These are phyloP conservation scores for Xiphophorus maculatus DNA, from an alignment of 2,113 vertebrate species.

Conservation along the genomic window DNA sequence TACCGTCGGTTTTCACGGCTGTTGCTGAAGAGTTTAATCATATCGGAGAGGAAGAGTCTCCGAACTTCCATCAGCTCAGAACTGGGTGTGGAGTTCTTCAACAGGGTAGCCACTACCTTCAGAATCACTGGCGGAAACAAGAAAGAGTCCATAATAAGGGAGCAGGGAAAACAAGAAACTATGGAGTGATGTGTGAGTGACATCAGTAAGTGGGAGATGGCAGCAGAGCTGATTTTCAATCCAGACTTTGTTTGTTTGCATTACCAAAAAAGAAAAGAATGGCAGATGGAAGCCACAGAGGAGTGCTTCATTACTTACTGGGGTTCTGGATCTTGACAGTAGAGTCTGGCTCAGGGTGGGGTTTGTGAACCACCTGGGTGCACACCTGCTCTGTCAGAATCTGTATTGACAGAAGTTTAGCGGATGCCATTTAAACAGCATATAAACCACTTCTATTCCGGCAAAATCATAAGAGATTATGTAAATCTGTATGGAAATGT, in stretches of 20 bases:
- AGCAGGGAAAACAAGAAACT: background rate
- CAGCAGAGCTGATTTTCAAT: constrained; percentile 13
- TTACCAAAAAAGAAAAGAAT: constrained; percentile 27
- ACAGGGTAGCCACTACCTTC: constrained; percentile 95
- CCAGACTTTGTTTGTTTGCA: constrained; percentile 30
- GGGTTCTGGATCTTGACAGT: constrained; percentile 99
- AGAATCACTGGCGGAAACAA: constrained; percentile 90
- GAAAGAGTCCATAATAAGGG: background rate
- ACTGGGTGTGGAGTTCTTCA: constrained; percentile 97
- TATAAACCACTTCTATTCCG: background rate
- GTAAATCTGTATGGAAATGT: background rate
- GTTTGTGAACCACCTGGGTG: constrained; percentile 98
- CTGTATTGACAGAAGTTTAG: constrained; percentile 73
- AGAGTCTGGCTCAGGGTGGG: constrained; percentile 97
- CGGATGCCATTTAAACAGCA: background rate
- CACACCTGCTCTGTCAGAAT: constrained; percentile 99
- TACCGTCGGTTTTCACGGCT: constrained; percentile 98
- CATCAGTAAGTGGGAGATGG: constrained; percentile 22
- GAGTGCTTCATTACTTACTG: constrained; percentile 82
- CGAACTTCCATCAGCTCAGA: constrained; percentile 98
- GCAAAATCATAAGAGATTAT: background rate
- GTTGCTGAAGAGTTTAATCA: constrained; percentile 99
- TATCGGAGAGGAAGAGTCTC: constrained; percentile 96
- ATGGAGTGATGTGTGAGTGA: constrained; percentile 3
- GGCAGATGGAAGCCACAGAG: background rate